Base-by-base conservation (phyloP, 2,113 vertebrate genomes). In the Phyllostomus discolor region DNA sequence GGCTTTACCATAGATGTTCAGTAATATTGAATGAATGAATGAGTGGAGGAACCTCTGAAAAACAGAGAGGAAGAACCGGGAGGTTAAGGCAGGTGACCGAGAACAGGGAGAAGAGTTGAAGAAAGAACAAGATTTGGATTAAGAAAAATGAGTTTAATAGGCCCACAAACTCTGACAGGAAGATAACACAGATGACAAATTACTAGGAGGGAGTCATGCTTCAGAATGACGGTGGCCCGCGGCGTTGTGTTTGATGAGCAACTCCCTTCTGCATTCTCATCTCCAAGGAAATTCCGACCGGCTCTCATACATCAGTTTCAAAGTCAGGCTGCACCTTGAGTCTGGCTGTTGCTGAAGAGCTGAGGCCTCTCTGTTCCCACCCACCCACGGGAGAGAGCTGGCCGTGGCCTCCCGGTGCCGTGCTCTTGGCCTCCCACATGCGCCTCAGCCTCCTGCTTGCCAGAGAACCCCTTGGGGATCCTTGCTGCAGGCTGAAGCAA, bases 111-210 rank as follows among this genome's bases (percentile, higher is more conserved):
- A 88, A 28, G 7, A 72, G 11, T 10, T 78, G 70, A 33, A 64
- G 50, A 72, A 83, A 76, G 4, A 70, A 64, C 15, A 91, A 88
- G 14, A 35, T 85, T 22, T 64, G 76, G 31, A 69, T 46, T 54
- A 57, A 88, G 41, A 84, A 90, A 86, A 78, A 88, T 52, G 38
- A 22, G 48, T 73, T 91, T 72, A 64, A 72, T 35, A 83, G 69
- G 26, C 52, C 79, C 91, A 67, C 24, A 33, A 24, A 67, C n/a
- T 92, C 84, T 83, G 35, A 87, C 73, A 92, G 73, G 54, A 95
- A 73, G 67, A 83, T 69, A 43, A 82, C 48, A 72, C 10, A 31
- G 26, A 57, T 75, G 62, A 83, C 82, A 96, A 92, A 89, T 93
- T 33, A 78, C 57, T 76, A 64, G 75, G 41, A 52, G 67, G 31